Conservation (phyloP, 2,797 vertebrate genomes). For the Danio tinwini region DNA sequence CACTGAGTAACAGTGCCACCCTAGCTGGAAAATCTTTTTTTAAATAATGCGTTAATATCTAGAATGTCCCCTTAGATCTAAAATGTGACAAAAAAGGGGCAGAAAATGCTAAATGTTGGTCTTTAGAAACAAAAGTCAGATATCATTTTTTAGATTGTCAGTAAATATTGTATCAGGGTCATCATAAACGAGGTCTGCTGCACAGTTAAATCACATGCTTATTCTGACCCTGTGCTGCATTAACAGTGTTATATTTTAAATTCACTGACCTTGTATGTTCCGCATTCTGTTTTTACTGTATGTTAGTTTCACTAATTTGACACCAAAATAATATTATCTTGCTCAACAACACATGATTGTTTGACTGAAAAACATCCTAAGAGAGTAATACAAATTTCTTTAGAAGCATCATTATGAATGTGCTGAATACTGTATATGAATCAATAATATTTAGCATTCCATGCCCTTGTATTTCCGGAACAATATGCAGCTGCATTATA, state of each 20-base stretch:
- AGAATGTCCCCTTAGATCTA: background rate
- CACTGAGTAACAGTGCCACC: too few species aligned
- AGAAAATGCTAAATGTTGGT: constrained; percentile 53
- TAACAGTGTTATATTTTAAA: background rate
- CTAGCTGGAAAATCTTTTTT: constrained; percentile 55
- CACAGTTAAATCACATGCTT: background rate
- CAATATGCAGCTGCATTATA: background rate
- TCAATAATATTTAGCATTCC: background rate
- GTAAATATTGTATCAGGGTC: too few species aligned
- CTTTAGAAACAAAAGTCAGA: background rate
- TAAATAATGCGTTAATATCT: constrained; percentile 22
- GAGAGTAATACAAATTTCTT: too few species aligned
- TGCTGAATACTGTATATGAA: background rate
- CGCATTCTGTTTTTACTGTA: too few species aligned
- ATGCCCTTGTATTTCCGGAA: background rate
- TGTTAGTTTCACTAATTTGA: background rate
- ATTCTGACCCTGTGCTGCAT: background rate
- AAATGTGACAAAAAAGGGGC: background rate
- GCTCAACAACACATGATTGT: background rate
- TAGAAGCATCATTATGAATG: background rate
- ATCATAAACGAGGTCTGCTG: background rate
- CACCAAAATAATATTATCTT: background rate
- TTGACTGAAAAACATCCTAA: too few species aligned
- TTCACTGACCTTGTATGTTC: background rate
- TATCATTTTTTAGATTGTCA: background rate